These are phyloP conservation scores for Phrynocephalus guinanensis DNA, from an alignment of 2,797 vertebrate species.

Conservation along the genomic window DNA sequence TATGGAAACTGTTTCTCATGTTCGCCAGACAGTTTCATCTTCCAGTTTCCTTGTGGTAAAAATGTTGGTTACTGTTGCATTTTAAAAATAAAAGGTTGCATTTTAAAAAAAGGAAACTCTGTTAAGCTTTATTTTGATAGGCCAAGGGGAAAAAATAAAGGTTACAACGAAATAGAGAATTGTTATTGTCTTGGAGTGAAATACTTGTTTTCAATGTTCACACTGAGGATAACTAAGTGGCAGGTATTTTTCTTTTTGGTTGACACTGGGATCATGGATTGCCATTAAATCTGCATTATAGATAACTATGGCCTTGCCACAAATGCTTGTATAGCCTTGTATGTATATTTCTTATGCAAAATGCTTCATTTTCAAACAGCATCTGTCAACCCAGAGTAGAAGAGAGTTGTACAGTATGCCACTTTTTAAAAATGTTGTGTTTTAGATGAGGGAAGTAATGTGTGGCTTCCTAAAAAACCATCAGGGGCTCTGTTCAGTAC, in stretches of 20 bases:
- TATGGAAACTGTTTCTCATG: conserved; percentile 20
- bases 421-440: conserved; percentile 51
- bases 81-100: background rate
- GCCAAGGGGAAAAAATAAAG: conserved; percentile 3
- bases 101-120: background rate
- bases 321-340: background rate
- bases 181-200: background rate
- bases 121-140: background rate
- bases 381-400: background rate
- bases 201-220: background rate
- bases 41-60: background rate
- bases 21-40: background rate
- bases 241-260: background rate
- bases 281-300: background rate
- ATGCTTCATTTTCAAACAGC: background rate
- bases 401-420: background rate
- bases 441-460: background rate
- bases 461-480: background rate
- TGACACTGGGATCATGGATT: background rate
- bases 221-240: background rate
- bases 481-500: background rate
- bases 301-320: background rate
- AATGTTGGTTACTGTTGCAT: background rate
- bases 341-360: background rate
- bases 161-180: background rate